A percentile compares a stretch with the other conserved stretches of the same genome.
Evolutionary conservation across 2,113 vertebrate genomes (phyloP).

Genomic region (Lethenteron camtschaticum): DNA sequence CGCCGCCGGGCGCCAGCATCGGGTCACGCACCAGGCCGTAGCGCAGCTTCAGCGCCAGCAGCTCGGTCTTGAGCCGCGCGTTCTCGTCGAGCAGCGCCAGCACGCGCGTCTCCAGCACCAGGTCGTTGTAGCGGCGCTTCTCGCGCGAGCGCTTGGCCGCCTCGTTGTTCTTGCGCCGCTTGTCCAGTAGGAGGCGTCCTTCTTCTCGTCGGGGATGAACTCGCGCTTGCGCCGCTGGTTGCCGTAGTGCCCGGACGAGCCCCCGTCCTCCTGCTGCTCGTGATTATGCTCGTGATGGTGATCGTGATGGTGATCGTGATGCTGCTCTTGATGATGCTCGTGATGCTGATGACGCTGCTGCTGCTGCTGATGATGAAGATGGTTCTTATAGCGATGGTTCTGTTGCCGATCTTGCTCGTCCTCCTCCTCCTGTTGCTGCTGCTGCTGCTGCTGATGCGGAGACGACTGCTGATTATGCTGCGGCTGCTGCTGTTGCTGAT

Average conservation of each 20-base stretch:
- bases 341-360: too few species aligned
- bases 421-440: too few species aligned
- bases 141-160: conserved; percentile 63
- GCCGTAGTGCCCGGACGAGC: conserved; percentile 1
- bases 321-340: too few species aligned
- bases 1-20: too few species aligned
- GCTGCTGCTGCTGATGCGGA: too few species aligned
- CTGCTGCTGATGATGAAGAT: too few species aligned
- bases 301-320: too few species aligned
- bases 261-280: conserved; percentile 6
- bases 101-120: conserved; percentile 36
- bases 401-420: too few species aligned
- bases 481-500: too few species aligned
- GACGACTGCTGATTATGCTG: too few species aligned
- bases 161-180: conserved; percentile 60
- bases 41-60: conserved; percentile 34
- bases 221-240: conserved; percentile 34
- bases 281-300: not conserved
- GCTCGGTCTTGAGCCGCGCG: conserved; percentile 30
- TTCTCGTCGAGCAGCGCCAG: conserved; percentile 47
- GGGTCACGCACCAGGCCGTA: conserved; percentile 27
- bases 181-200: conserved; percentile 68
- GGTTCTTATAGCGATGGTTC: too few species aligned
- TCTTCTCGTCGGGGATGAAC: conserved; percentile 58
- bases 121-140: conserved; percentile 39